These are phyloP conservation scores for Sciaenops ocellatus DNA, from an alignment of 2,797 vertebrate genomes.

Conservation along the genomic window DNA sequence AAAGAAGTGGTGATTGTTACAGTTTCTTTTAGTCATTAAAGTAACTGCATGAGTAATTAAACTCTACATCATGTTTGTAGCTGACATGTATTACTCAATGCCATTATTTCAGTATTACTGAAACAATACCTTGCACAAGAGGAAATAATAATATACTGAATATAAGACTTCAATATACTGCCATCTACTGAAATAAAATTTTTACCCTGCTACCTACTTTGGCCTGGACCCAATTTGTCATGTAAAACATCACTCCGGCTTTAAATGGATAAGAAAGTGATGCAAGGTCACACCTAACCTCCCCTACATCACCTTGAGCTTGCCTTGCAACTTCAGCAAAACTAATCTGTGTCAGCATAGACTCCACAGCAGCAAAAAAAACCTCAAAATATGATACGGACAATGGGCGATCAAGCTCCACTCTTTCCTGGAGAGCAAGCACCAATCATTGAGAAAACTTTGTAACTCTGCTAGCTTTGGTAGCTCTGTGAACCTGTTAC, in stretches of 20 bases:
- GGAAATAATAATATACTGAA: background rate
- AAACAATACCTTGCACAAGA: background rate
- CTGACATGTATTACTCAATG: background rate
- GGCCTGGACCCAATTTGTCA: background rate
- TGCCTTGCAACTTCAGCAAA: conserved; percentile 14
- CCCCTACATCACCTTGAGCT: conserved; percentile 1
- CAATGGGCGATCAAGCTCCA: conserved; percentile 29
- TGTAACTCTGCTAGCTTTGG: background rate
- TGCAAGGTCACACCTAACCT: conserved; percentile 15
- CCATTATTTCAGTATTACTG: background rate
- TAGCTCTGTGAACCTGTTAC: background rate
- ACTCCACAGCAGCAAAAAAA: conserved; percentile 20
- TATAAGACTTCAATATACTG: background rate
- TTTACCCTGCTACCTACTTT: background rate
- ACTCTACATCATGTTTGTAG: background rate
- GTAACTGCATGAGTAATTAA: background rate
- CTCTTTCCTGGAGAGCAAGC: conserved; percentile 20
- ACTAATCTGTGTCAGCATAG: conserved; percentile 28
- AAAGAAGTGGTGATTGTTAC: too few species aligned
- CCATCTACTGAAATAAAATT: background rate
- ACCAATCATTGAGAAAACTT: conserved; percentile 18
- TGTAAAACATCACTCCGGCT: conserved; percentile 16
- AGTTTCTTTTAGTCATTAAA: background rate
- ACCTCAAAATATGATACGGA: conserved; percentile 17
- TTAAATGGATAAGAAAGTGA: conserved; percentile 32